Evolutionary conservation across 37 sponge, comb jelly and placozoan genomes (phyloP).

Genomic region (Theonella swinhoei): DNA sequence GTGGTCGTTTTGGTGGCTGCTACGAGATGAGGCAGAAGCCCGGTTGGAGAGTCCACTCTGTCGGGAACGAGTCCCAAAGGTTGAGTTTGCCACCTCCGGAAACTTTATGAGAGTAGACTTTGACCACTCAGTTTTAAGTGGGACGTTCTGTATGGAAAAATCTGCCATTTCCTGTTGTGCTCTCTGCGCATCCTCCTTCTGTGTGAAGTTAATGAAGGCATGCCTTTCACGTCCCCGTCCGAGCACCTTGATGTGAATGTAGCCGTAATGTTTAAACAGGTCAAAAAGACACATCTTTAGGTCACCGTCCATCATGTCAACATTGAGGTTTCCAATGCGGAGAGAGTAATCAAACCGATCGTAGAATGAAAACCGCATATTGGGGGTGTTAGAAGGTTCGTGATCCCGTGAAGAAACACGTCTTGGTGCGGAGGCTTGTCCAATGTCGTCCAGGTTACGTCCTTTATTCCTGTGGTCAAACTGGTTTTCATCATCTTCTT

Average conservation of each 20-base stretch:
- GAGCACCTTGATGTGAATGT: slow-evolving; percentile 67
- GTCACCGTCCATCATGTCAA: slow-evolving; percentile 45
- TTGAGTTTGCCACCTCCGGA: not conserved
- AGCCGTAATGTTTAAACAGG: slow-evolving; percentile 77
- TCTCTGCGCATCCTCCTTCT: slow-evolving; percentile 55
- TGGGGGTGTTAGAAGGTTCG: not conserved
- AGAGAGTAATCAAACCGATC: slow-evolving; percentile 70
- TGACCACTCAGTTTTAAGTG: slow-evolving; percentile 72
- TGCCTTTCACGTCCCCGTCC: slow-evolving; percentile 75
- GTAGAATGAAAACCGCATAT: not conserved
- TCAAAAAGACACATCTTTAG: slow-evolving; percentile 50
- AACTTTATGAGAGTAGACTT: slow-evolving; percentile 60
- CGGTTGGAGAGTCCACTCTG: not conserved
- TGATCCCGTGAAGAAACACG: not conserved
- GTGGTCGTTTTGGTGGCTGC: not conserved
- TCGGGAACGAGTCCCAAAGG: not conserved
- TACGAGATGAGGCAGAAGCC: not conserved
- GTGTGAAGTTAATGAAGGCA: slow-evolving; percentile 78
- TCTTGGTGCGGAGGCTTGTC: not conserved
- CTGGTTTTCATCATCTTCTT: not conserved
- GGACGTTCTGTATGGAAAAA: slow-evolving; percentile 37
- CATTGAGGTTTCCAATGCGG: slow-evolving; percentile 63
- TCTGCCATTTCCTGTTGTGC: slow-evolving; percentile 53
- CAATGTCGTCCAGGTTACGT: not conserved
- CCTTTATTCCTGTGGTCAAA: not conserved